Percentiles rank a stretch among this genome's conserved stretches.
Evolutionary conservation across 2,113 vertebrate species (phyloP).

Genomic region (Eurypyga helias): DNA sequence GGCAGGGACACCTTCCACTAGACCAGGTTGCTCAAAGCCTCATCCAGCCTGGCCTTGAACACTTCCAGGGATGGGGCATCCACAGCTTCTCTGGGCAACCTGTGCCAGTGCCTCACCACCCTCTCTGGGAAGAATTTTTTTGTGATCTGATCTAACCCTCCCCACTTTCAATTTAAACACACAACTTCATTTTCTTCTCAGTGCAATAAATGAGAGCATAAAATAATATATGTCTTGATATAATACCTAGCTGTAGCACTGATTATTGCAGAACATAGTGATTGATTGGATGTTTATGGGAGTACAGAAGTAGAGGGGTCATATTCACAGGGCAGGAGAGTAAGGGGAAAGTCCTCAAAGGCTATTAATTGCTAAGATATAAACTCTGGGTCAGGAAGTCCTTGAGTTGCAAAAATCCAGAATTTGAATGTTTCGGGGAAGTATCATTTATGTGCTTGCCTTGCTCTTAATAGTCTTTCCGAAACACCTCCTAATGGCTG

Average conservation of each 20-base stretch:
- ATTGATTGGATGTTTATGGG: neutral
- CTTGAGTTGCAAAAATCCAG: neutral
- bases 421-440: neutral
- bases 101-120: too few species aligned
- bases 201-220: neutral
- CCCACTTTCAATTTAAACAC: too few species aligned
- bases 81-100: too few species aligned
- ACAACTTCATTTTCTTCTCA: neutral
- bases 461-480: neutral
- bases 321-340: fast-evolving
- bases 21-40: too few species aligned
- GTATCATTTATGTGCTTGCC: neutral
- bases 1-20: too few species aligned
- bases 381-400: neutral
- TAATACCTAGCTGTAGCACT: neutral
- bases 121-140: too few species aligned
- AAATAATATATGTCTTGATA: neutral
- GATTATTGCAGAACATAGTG: neutral
- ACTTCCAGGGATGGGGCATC: too few species aligned
- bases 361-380: neutral
- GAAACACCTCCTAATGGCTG: neutral
- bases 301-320: neutral
- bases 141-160: too few species aligned
- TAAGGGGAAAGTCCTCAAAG: neutral
- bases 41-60: too few species aligned